Evolutionary conservation across 1,140 invertebrate species (phyloP), one percentile per base, ranked within the genome.

Genomic region (Olivierus martensii): DNA sequence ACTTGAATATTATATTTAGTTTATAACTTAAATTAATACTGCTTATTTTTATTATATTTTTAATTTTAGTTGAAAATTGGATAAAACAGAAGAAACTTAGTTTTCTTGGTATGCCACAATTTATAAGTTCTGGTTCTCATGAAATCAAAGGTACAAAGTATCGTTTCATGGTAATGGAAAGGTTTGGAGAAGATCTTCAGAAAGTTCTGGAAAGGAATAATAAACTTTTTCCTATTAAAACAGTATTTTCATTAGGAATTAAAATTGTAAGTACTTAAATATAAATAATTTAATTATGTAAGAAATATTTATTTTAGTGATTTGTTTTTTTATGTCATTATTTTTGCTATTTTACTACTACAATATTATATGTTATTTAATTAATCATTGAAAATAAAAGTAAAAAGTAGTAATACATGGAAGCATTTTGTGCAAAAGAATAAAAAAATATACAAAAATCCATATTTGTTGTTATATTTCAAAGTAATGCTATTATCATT

Each of bases 81-180:
- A 79, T 78, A 58, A 71, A 71, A 49, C 65, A 74, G 50, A 77
- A 80, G 47, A 77, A 78, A 56, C 67, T 83, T 15, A 78, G 78
- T 49, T 78, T 77, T 59, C 71, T 95, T 5, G 91, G 90, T 22
- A 80, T 97, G 70, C 90, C 92, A 4, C 74, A 79, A 38, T 94
- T 85, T 61, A 79, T 92, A 56, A 84, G 84, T 18, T 86, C 82
- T 57, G 93, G 93, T 4, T 81, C 81, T 36, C 79, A 86, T 66
- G 66, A 75, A 43, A 18, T 55, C n/a, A 47, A 51, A 55, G 45
- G 38, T 7, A 15, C 38, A 51, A 79, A 80, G 59, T 94, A 90
- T 63, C 73, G 93, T 53, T 97, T 96, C 71, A 76, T 97, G 62
- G 83, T 97, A 0, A 77, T 97, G 65, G 87, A 87, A 18, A 77